phyloP scores from a whole-genome alignment of 2,797 vertebrate genomes.

The Melanotaenia parkinsoni region DNA sequence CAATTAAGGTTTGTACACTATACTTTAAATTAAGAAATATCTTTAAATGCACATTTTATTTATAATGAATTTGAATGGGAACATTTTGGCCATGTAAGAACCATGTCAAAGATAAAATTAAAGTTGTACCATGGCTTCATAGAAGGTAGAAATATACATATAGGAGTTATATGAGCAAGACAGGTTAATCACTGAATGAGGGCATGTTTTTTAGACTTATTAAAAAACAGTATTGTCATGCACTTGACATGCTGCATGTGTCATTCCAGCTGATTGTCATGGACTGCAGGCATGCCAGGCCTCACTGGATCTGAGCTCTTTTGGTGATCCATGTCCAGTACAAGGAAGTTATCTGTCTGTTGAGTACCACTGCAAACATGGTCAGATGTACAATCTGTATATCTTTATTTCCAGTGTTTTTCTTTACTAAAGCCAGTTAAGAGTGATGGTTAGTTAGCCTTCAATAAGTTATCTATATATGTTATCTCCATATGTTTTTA shows the following conservation, averaged over 20 bases:
- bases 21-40: too few species aligned
- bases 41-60: too few species aligned
- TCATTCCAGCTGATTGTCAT: conserved; percentile 86
- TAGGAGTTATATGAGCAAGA: not conserved
- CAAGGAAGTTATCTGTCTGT: conserved; percentile 91
- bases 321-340: conserved; percentile 88
- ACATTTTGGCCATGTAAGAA: too few species aligned
- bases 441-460: too few species aligned
- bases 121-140: too few species aligned
- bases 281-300: conserved; percentile 92
- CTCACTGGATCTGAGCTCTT: conserved; percentile 81
- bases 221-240: not conserved
- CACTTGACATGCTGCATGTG: conserved; percentile 8
- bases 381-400: conserved; percentile 75
- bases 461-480: not conserved
- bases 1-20: too few species aligned
- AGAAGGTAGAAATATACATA: too few species aligned
- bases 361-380: conserved; percentile 90
- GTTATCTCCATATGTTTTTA: not conserved
- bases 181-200: conserved; percentile 1
- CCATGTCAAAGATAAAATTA: too few species aligned
- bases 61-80: too few species aligned
- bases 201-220: not conserved
- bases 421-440: too few species aligned
- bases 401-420: not conserved